Evolutionary conservation across 2,797 vertebrate genomes (phyloP), one percentile per base, ranked within the genome.

Genomic region (Taenioides sp.): DNA sequence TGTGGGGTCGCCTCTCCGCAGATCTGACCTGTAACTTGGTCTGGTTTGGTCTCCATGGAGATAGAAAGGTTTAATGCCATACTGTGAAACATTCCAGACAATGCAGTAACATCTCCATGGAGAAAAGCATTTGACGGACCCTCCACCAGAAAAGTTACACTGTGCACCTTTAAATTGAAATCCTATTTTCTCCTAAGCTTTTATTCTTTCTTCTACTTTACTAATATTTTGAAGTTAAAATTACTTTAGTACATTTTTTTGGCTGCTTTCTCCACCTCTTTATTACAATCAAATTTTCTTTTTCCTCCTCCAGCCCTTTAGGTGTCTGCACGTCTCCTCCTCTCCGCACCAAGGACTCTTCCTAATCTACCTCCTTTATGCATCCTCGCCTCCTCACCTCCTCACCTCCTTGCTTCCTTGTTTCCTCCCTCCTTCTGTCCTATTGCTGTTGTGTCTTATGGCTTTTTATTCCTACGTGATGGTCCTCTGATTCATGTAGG

Each of bases 381-480:
- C 70, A 74, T 37, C 17, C 17, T 18, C 79, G 63, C 71, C 76
- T 79, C 63, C 65, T 75, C 25, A 67, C 67, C 65, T 82, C 68
- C 23, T 58, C 20, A 9, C 11, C 11, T 28, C 84, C 82, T 86
- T 84, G n/a, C 52, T 14, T 57, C 23, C 54, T 57, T 22, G 9
- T 31, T 84, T 70, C 60, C 34, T n/a, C 63, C 40, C n/a, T 40
- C 84, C 82, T 87, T 84, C 82, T 89, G 86, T 81, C 76, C 88
- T 84, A 91, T 92, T 96, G 96, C 96, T 95, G 95, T 94, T 95
- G 96, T 98, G 97, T 96, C 96, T 97, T 98, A 98, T 98, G 97
- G 97, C 97, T 98, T 98, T 98, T 98, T 98, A 98, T 98, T 98
- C 97, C 97, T 98, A 98, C 97, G 97, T 98, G 97, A 98, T 97